Evolutionary conservation across 2,797 vertebrate species (phyloP).

Genomic region (Etheostoma nigrum): DNA sequence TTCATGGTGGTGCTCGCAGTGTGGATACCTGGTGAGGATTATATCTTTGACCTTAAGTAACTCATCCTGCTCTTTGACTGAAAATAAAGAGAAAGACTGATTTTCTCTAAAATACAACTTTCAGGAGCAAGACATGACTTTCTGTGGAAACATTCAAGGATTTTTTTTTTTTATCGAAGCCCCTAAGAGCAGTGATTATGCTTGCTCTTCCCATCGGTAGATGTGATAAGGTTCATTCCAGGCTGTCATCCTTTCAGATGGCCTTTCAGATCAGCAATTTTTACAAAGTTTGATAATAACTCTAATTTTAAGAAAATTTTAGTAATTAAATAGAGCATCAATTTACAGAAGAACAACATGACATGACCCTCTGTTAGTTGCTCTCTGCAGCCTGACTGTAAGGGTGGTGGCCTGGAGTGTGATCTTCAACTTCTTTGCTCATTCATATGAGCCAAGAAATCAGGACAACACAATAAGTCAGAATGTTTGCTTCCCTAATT

Average conservation of each 20-base stretch:
- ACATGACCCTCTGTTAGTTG: not conserved
- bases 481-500: not conserved
- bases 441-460: slow-evolving; percentile 32
- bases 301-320: not conserved
- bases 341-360: not conserved
- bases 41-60: slow-evolving; percentile 7
- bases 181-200: slow-evolving; percentile 47
- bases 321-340: not conserved
- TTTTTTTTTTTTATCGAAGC: slow-evolving; percentile 61
- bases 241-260: slow-evolving; percentile 47
- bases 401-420: slow-evolving; percentile 55
- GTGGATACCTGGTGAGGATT: slow-evolving; percentile 23
- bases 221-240: slow-evolving; percentile 57
- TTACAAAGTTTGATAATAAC: not conserved
- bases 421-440: slow-evolving; percentile 20
- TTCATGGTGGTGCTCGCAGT: slow-evolving; percentile 29
- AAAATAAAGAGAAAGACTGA: not conserved
- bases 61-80: not conserved
- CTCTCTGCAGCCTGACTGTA: slow-evolving; percentile 50
- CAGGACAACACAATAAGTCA: slow-evolving; percentile 52
- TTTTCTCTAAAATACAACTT: not conserved
- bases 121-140: not conserved
- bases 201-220: slow-evolving; percentile 48
- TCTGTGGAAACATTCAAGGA: slow-evolving; percentile 68
- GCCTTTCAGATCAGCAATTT: slow-evolving; percentile 21